phyloP scores from a whole-genome alignment of 2,888 invertebrate genomes.

The Strigamia transsilvanica region DNA sequence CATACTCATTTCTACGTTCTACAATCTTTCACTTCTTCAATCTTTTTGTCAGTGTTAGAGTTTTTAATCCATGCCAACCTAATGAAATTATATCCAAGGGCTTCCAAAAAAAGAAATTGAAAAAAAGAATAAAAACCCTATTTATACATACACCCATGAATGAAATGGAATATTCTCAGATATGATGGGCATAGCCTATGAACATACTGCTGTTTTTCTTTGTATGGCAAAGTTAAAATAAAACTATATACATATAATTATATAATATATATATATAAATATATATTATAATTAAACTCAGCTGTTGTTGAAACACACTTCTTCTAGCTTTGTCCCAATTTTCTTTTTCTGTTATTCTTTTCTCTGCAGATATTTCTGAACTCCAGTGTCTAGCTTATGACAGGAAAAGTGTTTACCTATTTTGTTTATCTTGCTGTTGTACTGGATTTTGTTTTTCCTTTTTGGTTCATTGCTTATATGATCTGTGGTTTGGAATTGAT shows the following conservation, averaged over 20 bases:
- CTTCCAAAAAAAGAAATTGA: constrained; percentile 24
- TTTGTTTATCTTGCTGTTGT: constrained; percentile 5
- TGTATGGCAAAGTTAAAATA: constrained; percentile 19
- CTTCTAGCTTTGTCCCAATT: constrained; percentile 14
- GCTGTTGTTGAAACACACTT: constrained; percentile 44
- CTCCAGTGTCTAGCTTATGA: background rate
- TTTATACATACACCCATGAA: constrained; percentile 24
- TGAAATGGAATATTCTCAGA: constrained; percentile 5
- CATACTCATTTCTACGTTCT: background rate
- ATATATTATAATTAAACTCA: constrained; percentile 42
- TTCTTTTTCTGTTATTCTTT: background rate
- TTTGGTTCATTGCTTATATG: background rate
- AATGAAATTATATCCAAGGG: constrained; percentile 39
- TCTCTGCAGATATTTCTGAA: background rate
- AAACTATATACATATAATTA: constrained; percentile 42
- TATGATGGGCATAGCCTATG: constrained; percentile 24
- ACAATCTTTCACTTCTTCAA: background rate
- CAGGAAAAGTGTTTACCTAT: background rate
- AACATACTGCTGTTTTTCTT: constrained; percentile 41
- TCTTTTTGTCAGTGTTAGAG: background rate
- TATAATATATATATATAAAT: constrained; percentile 38
- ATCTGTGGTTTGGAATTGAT: background rate
- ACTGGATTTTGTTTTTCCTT: background rate
- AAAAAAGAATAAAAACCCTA: background rate
- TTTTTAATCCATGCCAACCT: constrained; percentile 14